phyloP scores from a whole-genome alignment of 1,140 invertebrate species.

The Heliconius melpomene region DNA sequence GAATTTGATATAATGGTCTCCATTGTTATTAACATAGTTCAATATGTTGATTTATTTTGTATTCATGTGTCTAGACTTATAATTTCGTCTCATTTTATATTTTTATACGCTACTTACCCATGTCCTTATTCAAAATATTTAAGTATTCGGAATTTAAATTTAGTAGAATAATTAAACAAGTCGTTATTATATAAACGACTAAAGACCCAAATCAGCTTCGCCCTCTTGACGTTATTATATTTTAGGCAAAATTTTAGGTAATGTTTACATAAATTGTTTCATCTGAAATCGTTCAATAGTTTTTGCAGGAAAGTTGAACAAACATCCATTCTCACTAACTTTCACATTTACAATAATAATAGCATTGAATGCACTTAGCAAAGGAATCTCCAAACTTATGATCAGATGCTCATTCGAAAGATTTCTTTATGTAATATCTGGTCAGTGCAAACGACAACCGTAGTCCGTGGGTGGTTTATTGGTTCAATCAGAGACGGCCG shows the following conservation, averaged over 20 bases:
- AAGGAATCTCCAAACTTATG: neutral
- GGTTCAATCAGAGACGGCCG: constrained; percentile 68
- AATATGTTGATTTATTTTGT: constrained; percentile 63
- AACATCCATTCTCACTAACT: too few species aligned
- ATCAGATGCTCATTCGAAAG: constrained; percentile 8
- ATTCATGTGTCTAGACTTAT: constrained; percentile 1
- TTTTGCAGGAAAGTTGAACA: too few species aligned
- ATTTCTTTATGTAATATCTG: constrained; percentile 26
- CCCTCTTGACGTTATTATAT: too few species aligned
- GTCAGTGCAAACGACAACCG: constrained; percentile 51
- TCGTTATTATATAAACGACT: too few species aligned
- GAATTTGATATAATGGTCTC: constrained; percentile 47
- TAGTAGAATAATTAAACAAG: too few species aligned
- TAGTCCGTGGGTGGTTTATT: constrained; percentile 66
- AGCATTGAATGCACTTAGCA: neutral
- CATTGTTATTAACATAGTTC: constrained; percentile 61
- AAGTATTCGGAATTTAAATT: too few species aligned
- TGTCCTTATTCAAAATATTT: too few species aligned
- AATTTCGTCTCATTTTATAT: neutral
- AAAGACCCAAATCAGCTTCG: too few species aligned
- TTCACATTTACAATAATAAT: too few species aligned
- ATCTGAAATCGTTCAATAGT: too few species aligned
- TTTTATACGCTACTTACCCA: neutral
- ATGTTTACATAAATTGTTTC: too few species aligned
- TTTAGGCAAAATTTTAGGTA: too few species aligned